phyloP scores from a whole-genome alignment of 2,888 invertebrate genomes.

The Amiota mariae region DNA sequence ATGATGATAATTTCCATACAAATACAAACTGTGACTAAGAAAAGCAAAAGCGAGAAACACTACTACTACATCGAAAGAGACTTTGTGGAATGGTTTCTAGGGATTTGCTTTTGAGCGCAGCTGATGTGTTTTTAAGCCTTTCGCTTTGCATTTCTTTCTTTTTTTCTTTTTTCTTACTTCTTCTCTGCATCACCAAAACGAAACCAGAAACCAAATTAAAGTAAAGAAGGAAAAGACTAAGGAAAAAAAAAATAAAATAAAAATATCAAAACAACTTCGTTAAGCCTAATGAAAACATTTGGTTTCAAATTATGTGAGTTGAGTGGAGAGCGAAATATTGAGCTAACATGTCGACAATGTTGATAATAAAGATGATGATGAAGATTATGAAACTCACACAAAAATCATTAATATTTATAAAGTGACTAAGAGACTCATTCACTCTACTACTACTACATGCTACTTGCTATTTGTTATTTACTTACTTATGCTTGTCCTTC shows the following conservation, averaged over 20 bases:
- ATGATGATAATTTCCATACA: too few relatives aligned
- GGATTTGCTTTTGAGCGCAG: conserved; percentile 3
- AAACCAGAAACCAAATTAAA: background rate
- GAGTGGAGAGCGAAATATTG: too few relatives aligned
- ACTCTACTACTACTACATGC: too few relatives aligned
- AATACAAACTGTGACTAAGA: too few relatives aligned
- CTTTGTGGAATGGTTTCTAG: too few relatives aligned
- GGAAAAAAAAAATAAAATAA: background rate
- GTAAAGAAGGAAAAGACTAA: too few relatives aligned
- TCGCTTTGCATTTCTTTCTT: conserved; percentile 37
- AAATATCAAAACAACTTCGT: conserved; percentile 8
- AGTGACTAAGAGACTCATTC: background rate
- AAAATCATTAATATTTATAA: conserved; percentile 18
- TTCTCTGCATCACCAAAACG: background rate
- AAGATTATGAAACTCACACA: background rate
- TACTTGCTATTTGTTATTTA: too few relatives aligned
- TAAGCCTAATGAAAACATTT: conserved; percentile 23
- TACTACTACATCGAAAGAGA: too few relatives aligned
- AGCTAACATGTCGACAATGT: too few relatives aligned
- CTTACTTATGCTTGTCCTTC: background rate
- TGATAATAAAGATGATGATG: too few relatives aligned
- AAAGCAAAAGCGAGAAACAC: too few relatives aligned
- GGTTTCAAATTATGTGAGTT: conserved; percentile 4
- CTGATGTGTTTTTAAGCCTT: conserved; percentile 1
- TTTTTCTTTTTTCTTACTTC: conserved; percentile 36